Evolutionary conservation across 2,113 vertebrate genomes (phyloP), one percentile per base, ranked within the genome.

Genomic region (Ploceus nigricollis): DNA sequence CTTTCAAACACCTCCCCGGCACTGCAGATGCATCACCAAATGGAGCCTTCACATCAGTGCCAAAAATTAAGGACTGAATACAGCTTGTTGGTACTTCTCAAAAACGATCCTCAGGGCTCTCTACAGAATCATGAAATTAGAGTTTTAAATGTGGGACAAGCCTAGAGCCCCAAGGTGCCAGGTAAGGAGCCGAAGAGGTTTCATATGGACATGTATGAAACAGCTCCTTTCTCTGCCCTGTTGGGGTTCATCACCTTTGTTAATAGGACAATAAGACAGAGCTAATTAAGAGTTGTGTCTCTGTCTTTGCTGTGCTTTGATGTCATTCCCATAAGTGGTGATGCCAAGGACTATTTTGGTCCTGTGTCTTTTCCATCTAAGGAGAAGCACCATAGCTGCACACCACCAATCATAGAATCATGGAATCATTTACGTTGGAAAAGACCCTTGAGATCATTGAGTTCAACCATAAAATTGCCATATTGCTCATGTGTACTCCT

Each of bases 21-120:
- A 30, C 44, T 71, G 47, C 73, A 91, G 92, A 65, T 81, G 90
- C 23, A 13, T 81, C 71, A 58, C 87, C 88, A 84, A 87, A 78
- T 75, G 85, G 85, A 70, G 86, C 28, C 25, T 50, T 94, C 60
- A 66, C 7, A 11, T n/a, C 70, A 66, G 51, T 93, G 82, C 65
- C 88, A 90, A 66, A 78, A 94, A 70, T 61, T 56, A 85, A 70
- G 40, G 53, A 28, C 65, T 71, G 73, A 66, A 1, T 53, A 7
- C 47, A 57, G 33, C 56, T 73, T 61, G 10, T 28, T 73, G 56
- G 44, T 94, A 5, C 44, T 84, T 71, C 45, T 70, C 77, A 37
- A 22, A 63, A 56, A 24, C 0, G 0, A 19, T 58, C 35, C 22
- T 69, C 50, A 19, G 25, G 22, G 58, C 58, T 76, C 15, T 33